A percentile compares a stretch with the other conserved stretches of the same genome.
These are phyloP conservation scores for Helicorthomorpha holstii DNA, from an alignment of 1,140 invertebrate genomes.

Conservation along the genomic window DNA sequence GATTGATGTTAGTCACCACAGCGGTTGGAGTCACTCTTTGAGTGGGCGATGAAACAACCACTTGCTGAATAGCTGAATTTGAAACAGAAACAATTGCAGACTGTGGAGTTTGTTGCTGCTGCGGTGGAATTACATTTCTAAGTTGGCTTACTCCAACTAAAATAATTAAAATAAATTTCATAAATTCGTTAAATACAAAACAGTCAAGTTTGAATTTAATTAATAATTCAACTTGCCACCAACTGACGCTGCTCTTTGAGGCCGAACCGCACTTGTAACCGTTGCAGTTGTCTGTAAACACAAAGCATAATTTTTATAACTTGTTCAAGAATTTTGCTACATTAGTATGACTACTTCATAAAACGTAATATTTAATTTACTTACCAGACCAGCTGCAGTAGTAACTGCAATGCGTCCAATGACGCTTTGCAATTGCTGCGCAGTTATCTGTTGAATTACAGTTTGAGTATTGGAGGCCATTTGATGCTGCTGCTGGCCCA, in stretches of 20 bases:
- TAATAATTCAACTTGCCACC: too few species aligned
- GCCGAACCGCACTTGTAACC: too few species aligned
- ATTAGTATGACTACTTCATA: too few species aligned
- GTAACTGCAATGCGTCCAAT: background rate
- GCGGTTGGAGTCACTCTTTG: conserved; percentile 11
- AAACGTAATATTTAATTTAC: too few species aligned
- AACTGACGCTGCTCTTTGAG: too few species aligned
- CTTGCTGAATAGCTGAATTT: conserved; percentile 16
- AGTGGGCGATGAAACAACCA: conserved; percentile 20
- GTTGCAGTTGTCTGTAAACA: too few species aligned
- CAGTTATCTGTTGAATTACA: background rate
- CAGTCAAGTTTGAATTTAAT: too few species aligned
- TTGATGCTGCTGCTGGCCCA: background rate
- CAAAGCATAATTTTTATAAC: too few species aligned
- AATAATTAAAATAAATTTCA: too few species aligned
- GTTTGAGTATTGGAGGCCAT: background rate
- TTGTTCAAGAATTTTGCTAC: too few species aligned
- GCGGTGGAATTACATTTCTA: background rate
- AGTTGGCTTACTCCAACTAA: background rate
- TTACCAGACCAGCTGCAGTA: background rate
- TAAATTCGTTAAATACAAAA: too few species aligned
- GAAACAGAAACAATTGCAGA: conserved; percentile 7
- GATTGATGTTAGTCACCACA: conserved; percentile 8
- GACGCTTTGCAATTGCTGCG: background rate
- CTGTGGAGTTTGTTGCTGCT: background rate